phyloP scores from a whole-genome alignment of 2,888 invertebrate species.

The Drosophila antonietae region DNA sequence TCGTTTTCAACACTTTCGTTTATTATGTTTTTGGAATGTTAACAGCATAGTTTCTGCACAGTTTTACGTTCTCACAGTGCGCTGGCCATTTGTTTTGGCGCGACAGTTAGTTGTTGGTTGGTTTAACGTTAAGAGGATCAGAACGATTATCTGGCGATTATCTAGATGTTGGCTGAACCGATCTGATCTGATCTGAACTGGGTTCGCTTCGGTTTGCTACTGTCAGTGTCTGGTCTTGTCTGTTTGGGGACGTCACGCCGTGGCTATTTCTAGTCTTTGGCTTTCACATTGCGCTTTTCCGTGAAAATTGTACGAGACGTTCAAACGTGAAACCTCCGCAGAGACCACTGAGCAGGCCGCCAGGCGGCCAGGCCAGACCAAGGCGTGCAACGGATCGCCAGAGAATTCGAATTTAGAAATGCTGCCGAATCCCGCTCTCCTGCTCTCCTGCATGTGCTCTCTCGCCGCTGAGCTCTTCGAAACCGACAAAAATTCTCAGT shows the following conservation, averaged over 20 bases:
- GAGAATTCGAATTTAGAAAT: conserved; percentile 37
- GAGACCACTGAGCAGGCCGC: conserved; percentile 84
- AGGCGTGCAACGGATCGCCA: conserved; percentile 31
- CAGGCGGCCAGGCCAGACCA: conserved; percentile 14
- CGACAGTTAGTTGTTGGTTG: conserved; percentile 20
- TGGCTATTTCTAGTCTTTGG: conserved; percentile 75
- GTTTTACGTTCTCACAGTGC: conserved; percentile 23
- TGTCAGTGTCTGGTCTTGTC: conserved; percentile 63
- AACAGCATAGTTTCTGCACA: conserved; percentile 57
- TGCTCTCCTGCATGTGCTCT: background rate
- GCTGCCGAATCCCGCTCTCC: background rate
- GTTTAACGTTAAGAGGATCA: conserved; percentile 17
- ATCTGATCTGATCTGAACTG: conserved; percentile 35
- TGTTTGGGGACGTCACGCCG: conserved; percentile 74
- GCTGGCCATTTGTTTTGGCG: conserved; percentile 16
- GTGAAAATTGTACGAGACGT: conserved; percentile 78
- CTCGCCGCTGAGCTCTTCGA: conserved; percentile 23
- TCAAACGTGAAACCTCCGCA: conserved; percentile 85
- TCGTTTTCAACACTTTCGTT: conserved; percentile 45
- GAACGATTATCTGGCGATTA: conserved; percentile 4
- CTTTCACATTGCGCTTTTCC: conserved; percentile 80
- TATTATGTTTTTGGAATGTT: conserved; percentile 53
- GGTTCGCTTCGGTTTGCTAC: conserved; percentile 57
- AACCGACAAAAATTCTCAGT: conserved; percentile 43
- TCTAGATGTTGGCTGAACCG: conserved; percentile 17